Base-by-base conservation (phyloP, 2,888 invertebrate genomes). In the Melanophora roralis region DNA sequence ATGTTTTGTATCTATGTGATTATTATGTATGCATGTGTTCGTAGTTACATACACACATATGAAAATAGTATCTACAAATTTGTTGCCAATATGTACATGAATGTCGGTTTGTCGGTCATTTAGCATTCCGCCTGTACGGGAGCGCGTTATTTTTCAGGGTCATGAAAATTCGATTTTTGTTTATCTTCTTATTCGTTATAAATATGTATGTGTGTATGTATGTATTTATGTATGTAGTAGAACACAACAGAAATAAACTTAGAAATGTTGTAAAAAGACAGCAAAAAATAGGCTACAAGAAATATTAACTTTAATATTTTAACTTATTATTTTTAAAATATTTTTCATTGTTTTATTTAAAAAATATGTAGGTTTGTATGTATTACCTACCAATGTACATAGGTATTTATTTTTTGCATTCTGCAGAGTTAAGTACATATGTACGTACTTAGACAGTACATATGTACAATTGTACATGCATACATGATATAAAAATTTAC, bases 161-260 rank as follows among this genome's bases (percentile, higher is more conserved):
- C 87, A 87, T 84, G 86, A 85, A 87, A 87, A 86, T 86, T 87
- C 86, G 86, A 87, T 87, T 86, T 86, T 84, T 55, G 11, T 53
- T 34, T 40, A 38, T 69, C n/a, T 36, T 19, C 47, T 12, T 34
- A 21, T 51, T 55, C 62, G 49, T 55, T 21, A 51, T 14, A 57
- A 27, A 23, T 38, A 71, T 49, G 51, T 36, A 27, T 32, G 64
- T 32, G 69, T 49, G 14, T 36, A 74, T 27, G 16, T 57, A 65
- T 23, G 23, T 62, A 55, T 40, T 23, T 27, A 64, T 9, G 9
- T 14, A 19, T 43, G 7, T 32, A 53, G 19, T 49, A 36, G n/a
- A 34, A 40, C 23, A 36, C 11, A 34, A 40, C n/a, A 45, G 38
- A 49, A 34, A 14, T 49, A 23, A 21, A 36, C 27, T 51, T 34